Conservation (phyloP, 37 sponge, comb jelly and placozoan genomes). For the Haliclona indistincta region DNA sequence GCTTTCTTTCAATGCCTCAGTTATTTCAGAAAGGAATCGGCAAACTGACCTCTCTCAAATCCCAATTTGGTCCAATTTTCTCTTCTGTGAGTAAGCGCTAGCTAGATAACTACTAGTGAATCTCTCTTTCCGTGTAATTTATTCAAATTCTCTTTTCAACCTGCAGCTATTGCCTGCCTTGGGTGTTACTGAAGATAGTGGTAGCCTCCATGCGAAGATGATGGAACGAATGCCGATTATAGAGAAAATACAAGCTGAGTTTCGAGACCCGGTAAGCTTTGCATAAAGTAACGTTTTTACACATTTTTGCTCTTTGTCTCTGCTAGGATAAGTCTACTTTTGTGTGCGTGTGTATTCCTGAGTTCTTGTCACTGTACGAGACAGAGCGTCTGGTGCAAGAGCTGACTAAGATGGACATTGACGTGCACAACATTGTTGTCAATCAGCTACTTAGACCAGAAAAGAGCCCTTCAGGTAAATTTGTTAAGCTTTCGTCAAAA, state of each 20-base stretch:
- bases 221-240: constrained; percentile 80
- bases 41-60: constrained; percentile 70
- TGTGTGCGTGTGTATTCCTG: constrained; percentile 98
- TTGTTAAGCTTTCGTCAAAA: too few relatives aligned
- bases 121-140: constrained; percentile 3
- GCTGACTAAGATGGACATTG: constrained; percentile 87
- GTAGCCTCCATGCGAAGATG: constrained; percentile 29
- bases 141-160: too few relatives aligned
- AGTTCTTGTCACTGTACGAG: constrained; percentile 97
- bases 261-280: constrained; percentile 88
- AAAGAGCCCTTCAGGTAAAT: constrained; percentile 60
- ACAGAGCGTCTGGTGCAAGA: constrained; percentile 98
- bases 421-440: constrained; percentile 93
- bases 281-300: too few relatives aligned
- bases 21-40: constrained; percentile 80
- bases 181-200: constrained; percentile 39
- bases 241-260: constrained; percentile 81
- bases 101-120: neutral
- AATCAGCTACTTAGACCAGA: constrained; percentile 93
- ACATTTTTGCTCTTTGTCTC: too few relatives aligned
- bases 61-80: constrained; percentile 37
- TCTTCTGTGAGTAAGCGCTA: too few relatives aligned
- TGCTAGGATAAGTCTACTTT: constrained; percentile 88
- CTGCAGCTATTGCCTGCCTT: constrained; percentile 62
- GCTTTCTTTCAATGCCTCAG: constrained; percentile 93